Percentiles rank a stretch among this genome's conserved stretches.
phyloP scores from a whole-genome alignment of 35 echinoderm and acorn worm genomes.

The Lytechinus variegatus region DNA sequence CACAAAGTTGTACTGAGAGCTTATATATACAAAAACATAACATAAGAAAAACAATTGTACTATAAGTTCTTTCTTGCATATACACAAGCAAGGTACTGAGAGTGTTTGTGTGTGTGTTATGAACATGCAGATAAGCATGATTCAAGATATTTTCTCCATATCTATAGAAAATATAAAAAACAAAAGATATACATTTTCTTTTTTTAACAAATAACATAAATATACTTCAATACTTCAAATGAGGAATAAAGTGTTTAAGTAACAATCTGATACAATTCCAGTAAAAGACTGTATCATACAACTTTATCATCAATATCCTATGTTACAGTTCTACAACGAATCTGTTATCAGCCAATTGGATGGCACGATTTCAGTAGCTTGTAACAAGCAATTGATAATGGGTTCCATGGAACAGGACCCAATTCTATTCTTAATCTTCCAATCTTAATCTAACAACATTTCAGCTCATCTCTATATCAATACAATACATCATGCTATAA shows the following conservation, averaged over 20 bases:
- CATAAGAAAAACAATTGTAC: neutral
- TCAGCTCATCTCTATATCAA: neutral
- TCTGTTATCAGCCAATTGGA: too few relatives aligned
- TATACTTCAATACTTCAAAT: neutral
- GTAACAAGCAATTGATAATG: too few relatives aligned
- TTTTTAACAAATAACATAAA: neutral
- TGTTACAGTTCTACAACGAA: too few relatives aligned
- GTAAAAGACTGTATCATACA: neutral
- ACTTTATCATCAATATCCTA: neutral
- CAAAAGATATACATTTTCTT: neutral
- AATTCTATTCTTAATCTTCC: too few relatives aligned
- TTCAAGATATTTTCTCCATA: neutral
- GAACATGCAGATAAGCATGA: neutral
- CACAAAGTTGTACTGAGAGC: slow-evolving; percentile 17
- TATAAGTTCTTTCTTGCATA: neutral
- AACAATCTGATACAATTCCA: neutral
- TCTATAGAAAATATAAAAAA: neutral
- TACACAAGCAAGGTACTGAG: slow-evolving; percentile 9
- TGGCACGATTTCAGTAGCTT: too few relatives aligned
- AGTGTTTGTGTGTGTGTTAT: neutral
- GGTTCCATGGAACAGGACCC: too few relatives aligned
- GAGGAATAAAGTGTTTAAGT: neutral
- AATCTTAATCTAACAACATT: neutral
- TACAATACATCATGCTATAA: neutral
- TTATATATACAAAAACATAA: neutral